Conservation (phyloP, 2,797 vertebrate genomes). For the Lagocephalus sceleratus region DNA sequence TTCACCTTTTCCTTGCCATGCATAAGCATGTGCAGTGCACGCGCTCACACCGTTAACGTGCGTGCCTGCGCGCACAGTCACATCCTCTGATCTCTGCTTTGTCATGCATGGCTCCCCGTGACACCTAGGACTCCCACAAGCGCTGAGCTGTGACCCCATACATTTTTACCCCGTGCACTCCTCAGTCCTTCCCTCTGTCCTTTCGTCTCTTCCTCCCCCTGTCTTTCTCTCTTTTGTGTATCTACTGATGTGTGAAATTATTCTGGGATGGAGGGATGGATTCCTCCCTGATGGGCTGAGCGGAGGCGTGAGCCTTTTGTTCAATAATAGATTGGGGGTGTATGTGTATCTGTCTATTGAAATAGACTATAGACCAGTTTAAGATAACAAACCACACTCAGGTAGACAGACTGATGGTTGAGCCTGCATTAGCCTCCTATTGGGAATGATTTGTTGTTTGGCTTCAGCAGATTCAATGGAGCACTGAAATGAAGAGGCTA, state of each 20-base stretch:
- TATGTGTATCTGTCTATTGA: conserved; percentile 73
- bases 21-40: conserved; percentile 31
- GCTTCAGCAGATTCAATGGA: conserved; percentile 39
- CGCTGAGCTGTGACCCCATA: conserved; percentile 65
- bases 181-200: conserved; percentile 34
- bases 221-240: conserved; percentile 66
- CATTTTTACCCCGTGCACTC: conserved; percentile 55
- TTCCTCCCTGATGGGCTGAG: conserved; percentile 72
- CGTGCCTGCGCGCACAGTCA: conserved; percentile 16
- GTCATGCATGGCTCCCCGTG: conserved; percentile 57
- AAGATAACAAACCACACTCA: conserved; percentile 71
- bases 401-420: conserved; percentile 58
- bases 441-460: conserved; percentile 42
- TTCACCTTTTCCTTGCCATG: no score
- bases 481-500: conserved; percentile 25
- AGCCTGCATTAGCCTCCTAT: conserved; percentile 43
- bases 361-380: conserved; percentile 73
- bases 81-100: conserved; percentile 66
- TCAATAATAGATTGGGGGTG: conserved; percentile 77
- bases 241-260: conserved; percentile 82
- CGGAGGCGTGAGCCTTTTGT: conserved; percentile 75
- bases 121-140: conserved; percentile 62
- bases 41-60: conserved; percentile 51
- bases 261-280: conserved; percentile 81
- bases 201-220: conserved; percentile 19